These are phyloP conservation scores for Sycobia sp. DNA, from an alignment of 1,140 invertebrate species.

Conservation along the genomic window DNA sequence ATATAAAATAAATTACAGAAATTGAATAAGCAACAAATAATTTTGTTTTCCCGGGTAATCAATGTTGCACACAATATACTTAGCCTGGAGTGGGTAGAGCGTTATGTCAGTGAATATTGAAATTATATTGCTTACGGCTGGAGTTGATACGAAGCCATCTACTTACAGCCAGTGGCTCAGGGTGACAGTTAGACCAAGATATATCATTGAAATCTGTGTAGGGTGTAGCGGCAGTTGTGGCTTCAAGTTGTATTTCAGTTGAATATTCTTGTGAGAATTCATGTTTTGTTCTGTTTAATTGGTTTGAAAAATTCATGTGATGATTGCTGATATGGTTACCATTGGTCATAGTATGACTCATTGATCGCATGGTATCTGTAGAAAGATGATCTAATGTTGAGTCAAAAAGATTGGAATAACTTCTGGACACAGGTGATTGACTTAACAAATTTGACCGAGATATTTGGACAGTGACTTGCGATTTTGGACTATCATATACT, in stretches of 20 bases:
- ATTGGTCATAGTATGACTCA: constrained; percentile 43
- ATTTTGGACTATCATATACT: constrained; percentile 44
- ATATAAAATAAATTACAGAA: background rate
- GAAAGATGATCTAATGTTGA: constrained; percentile 44
- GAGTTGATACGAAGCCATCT: constrained; percentile 59
- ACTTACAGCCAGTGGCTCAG: constrained; percentile 57
- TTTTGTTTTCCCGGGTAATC: constrained; percentile 20
- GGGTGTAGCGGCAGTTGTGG: constrained; percentile 51
- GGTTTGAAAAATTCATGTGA: constrained; percentile 37
- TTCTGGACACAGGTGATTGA: constrained; percentile 38
- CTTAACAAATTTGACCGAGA: constrained; percentile 41
- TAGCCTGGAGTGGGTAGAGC: constrained; percentile 60
- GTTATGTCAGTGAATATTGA: constrained; percentile 63
- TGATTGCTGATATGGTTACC: constrained; percentile 51
- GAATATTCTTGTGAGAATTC: constrained; percentile 48
- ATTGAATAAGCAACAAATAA: constrained; percentile 10
- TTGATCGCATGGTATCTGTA: constrained; percentile 23
- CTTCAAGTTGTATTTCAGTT: constrained; percentile 54
- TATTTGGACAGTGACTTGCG: constrained; percentile 47
- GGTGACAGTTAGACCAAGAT: constrained; percentile 58
- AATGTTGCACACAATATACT: constrained; percentile 42
- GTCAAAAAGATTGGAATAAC: constrained; percentile 44
- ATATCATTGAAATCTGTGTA: constrained; percentile 56
- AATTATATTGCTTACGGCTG: constrained; percentile 60
- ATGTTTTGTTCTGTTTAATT: constrained; percentile 46